These are phyloP conservation scores for Amphibalanus amphitrite DNA, from an alignment of 1,140 invertebrate genomes.

Conservation along the genomic window DNA sequence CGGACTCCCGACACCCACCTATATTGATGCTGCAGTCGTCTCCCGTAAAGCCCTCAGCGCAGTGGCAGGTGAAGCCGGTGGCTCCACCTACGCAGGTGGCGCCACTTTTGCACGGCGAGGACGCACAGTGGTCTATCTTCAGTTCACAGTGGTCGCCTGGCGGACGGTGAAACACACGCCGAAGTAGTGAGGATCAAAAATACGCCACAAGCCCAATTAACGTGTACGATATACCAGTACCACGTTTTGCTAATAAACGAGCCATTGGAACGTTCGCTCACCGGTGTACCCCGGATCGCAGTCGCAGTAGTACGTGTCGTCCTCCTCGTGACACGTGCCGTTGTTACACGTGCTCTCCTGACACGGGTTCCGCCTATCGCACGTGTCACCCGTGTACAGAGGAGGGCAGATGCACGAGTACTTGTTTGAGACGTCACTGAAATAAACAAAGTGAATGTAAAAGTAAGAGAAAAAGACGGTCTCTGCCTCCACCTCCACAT, in stretches of 20 bases:
- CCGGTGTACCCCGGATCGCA: background rate
- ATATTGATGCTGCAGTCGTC: background rate
- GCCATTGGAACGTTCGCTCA: too few species aligned
- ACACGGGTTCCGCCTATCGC: background rate
- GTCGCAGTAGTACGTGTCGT: background rate
- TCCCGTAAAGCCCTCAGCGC: slow-evolving; percentile 14
- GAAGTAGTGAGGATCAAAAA: too few species aligned
- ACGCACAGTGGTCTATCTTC: slow-evolving; percentile 10
- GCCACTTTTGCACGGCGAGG: slow-evolving; percentile 9
- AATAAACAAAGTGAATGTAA: slow-evolving; percentile 12
- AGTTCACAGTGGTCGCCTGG: slow-evolving; percentile 14
- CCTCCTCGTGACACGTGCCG: background rate
- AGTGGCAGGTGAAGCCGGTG: slow-evolving; percentile 9
- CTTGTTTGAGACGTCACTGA: slow-evolving; percentile 12
- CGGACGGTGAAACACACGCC: slow-evolving; percentile 1
- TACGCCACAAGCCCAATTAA: too few species aligned
- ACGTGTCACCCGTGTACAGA: background rate
- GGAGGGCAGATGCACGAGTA: slow-evolving; percentile 13
- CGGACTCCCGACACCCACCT: background rate
- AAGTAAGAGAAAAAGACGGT: too few species aligned
- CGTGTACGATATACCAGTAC: too few species aligned
- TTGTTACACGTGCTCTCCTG: background rate
- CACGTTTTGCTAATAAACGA: too few species aligned
- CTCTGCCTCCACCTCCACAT: too few species aligned
- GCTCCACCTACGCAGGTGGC: slow-evolving; percentile 10